Evolutionary conservation across 2,797 vertebrate species (phyloP).

Genomic region (Myripristis jacobus): DNA sequence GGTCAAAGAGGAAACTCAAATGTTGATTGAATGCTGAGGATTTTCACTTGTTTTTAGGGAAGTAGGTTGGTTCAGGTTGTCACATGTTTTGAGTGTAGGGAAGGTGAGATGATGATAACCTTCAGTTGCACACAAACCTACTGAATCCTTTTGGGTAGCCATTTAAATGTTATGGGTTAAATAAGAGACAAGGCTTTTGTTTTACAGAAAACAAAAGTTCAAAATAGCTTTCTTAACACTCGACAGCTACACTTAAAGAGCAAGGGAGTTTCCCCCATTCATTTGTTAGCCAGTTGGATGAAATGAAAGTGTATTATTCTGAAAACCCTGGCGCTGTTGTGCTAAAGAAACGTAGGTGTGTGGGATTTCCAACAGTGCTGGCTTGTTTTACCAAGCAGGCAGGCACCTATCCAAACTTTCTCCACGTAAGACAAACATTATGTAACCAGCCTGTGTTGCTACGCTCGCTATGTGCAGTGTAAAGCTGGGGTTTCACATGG

Average conservation of each 20-base stretch:
- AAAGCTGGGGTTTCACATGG: neutral
- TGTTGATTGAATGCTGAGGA: neutral
- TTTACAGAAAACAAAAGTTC: neutral
- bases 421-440: constrained; percentile 26
- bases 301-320: neutral
- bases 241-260: too few relatives aligned
- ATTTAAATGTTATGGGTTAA: neutral
- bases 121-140: neutral
- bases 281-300: neutral
- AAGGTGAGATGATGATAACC: neutral
- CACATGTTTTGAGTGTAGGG: too few relatives aligned
- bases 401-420: constrained; percentile 11
- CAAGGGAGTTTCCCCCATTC: neutral
- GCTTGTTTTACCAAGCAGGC: neutral
- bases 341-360: too few relatives aligned
- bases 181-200: neutral
- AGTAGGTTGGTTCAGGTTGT: too few relatives aligned
- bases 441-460: constrained; percentile 14
- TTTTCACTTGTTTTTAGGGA: too few relatives aligned
- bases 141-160: neutral
- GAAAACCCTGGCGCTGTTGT: too few relatives aligned
- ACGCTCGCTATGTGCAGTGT: neutral
- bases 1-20: neutral
- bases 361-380: too few relatives aligned
- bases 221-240: neutral